phyloP scores from a whole-genome alignment of 1,140 invertebrate species.

The Pseudoatta argentina region DNA sequence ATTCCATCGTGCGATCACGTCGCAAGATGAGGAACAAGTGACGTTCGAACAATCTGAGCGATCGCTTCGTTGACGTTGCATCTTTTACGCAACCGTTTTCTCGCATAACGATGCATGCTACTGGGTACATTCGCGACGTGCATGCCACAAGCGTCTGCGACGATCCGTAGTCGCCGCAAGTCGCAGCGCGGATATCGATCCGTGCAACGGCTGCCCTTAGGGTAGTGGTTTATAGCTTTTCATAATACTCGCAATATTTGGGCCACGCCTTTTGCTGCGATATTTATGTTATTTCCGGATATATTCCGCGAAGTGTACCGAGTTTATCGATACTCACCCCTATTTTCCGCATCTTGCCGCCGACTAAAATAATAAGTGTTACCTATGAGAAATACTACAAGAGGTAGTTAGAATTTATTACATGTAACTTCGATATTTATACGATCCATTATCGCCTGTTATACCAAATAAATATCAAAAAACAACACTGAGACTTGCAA shows the following conservation, averaged over 20 bases:
- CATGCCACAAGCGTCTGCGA: conserved; percentile 39
- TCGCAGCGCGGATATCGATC: conserved; percentile 44
- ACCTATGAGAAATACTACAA: conserved; percentile 19
- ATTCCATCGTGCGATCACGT: background rate
- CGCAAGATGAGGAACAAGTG: background rate
- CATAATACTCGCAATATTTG: conserved; percentile 73
- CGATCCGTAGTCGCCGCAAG: conserved; percentile 41
- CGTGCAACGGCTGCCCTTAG: conserved; percentile 44
- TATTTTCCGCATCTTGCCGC: conserved; percentile 32
- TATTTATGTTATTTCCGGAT: conserved; percentile 65
- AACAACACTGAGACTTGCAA: background rate
- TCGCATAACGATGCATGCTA: conserved; percentile 42
- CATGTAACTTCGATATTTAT: conserved; percentile 32
- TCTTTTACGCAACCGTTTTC: conserved; percentile 40
- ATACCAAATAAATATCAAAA: background rate
- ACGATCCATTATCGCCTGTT: conserved; percentile 27
- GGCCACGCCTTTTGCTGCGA: conserved; percentile 46
- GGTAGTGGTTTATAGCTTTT: conserved; percentile 71
- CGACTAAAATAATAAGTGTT: conserved; percentile 55
- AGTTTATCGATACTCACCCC: conserved; percentile 41
- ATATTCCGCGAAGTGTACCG: conserved; percentile 7
- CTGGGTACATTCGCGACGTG: conserved; percentile 39
- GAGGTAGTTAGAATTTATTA: conserved; percentile 41
- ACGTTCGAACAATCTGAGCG: background rate
- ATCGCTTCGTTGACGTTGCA: conserved; percentile 45